Conservation (phyloP, 2,888 invertebrate species). For the Tenthredo mesomela region DNA sequence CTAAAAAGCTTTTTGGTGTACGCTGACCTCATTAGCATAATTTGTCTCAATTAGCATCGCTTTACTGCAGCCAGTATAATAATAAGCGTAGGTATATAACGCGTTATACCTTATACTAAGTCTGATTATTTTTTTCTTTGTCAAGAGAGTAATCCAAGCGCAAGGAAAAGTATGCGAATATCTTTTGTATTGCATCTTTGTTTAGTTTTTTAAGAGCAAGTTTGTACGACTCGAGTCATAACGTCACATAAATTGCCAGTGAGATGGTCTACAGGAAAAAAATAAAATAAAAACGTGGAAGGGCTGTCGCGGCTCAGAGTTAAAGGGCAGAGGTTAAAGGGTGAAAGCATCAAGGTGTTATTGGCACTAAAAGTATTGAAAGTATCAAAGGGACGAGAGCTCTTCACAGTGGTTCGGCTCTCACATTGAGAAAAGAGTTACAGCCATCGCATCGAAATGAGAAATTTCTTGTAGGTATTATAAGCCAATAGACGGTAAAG, state of each 20-base stretch:
- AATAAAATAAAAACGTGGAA: constrained; percentile 40
- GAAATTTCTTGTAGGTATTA: constrained; percentile 33
- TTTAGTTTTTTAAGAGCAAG: constrained; percentile 12
- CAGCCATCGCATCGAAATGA: constrained; percentile 12
- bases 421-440: constrained; percentile 27
- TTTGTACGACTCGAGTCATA: constrained; percentile 32
- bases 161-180: background rate
- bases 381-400: constrained; percentile 36
- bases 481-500: constrained; percentile 24
- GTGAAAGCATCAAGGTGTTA: constrained; percentile 44
- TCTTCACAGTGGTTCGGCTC: background rate
- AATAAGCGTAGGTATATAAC: constrained; percentile 5
- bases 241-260: constrained; percentile 51
- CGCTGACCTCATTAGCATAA: constrained; percentile 22
- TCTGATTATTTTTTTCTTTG: background rate
- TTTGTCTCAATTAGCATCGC: constrained; percentile 27
- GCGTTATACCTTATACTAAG: background rate
- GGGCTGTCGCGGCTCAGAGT: constrained; percentile 21
- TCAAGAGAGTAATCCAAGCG: background rate
- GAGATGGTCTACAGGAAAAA: constrained; percentile 41
- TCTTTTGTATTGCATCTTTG: background rate
- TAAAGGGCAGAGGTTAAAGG: constrained; percentile 39
- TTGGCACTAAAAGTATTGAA: constrained; percentile 50
- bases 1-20: background rate
- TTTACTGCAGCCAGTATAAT: constrained; percentile 17